Conservation (phyloP, 1,140 invertebrate genomes). For the Drosophila asahinai region DNA sequence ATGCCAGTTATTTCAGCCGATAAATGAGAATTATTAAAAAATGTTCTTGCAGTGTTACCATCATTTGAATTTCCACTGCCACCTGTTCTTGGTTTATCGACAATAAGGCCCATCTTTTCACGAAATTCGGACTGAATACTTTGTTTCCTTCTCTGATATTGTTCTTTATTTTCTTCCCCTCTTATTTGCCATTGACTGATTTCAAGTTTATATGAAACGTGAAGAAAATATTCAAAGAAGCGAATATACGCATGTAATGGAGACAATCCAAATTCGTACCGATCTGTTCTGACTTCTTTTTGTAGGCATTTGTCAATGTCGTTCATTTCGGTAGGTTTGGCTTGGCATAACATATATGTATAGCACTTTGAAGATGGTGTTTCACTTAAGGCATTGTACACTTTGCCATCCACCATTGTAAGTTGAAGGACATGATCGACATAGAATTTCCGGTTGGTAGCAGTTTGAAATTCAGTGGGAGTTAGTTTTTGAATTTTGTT, state of each 20-base stretch:
- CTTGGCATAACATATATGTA: slow-evolving; percentile 30
- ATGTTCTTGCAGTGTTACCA: slow-evolving; percentile 16
- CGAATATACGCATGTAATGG: slow-evolving; percentile 33
- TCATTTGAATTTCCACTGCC: slow-evolving; percentile 7
- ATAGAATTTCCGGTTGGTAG: no score
- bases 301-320: slow-evolving; percentile 9
- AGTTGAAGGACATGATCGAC: no score
- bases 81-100: background rate
- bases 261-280: slow-evolving; percentile 15
- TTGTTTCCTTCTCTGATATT: background rate
- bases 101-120: slow-evolving; percentile 5
- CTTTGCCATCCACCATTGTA: no score
- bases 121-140: background rate
- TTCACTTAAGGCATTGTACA: background rate
- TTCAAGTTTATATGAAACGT: slow-evolving; percentile 31
- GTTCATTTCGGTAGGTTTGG: slow-evolving; percentile 26
- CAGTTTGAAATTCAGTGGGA: no score
- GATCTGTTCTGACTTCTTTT: slow-evolving; percentile 15
- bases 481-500: slow-evolving; percentile 16
- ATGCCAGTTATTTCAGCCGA: background rate
- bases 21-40: slow-evolving; percentile 1
- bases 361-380: slow-evolving; percentile 25
- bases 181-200: slow-evolving; percentile 24
- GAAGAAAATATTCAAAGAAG: slow-evolving; percentile 40
- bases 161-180: background rate